These are phyloP conservation scores for Trimorus sp. DNA, from an alignment of 2,888 invertebrate genomes.

Conservation along the genomic window DNA sequence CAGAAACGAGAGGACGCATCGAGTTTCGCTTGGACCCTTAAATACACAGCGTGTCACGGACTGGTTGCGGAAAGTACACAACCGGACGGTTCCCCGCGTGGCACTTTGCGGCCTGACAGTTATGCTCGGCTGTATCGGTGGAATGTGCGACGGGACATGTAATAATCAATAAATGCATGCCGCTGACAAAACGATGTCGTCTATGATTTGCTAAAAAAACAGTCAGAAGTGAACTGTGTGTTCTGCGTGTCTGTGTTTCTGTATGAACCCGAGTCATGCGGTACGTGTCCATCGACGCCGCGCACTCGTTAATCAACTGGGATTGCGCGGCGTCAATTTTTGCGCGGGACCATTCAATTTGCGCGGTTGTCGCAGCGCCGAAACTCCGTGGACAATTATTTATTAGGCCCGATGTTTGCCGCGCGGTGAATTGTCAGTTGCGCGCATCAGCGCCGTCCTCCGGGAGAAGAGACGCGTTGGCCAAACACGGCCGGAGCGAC, in stretches of 20 bases:
- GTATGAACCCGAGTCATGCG: conserved; percentile 38
- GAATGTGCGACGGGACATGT: conserved; percentile 23
- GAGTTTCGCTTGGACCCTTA: too few species aligned
- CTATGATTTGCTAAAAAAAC: conserved; percentile 31
- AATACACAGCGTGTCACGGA: too few species aligned
- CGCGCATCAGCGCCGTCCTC: conserved; percentile 22
- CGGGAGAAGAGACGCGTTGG: conserved; percentile 35
- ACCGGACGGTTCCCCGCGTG: background rate
- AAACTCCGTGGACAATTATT: conserved; percentile 29
- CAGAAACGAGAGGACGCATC: too few species aligned
- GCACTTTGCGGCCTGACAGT: background rate
- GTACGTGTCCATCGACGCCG: conserved; percentile 16
- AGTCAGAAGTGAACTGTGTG: conserved; percentile 21
- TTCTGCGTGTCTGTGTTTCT: background rate
- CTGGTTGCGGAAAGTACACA: too few species aligned
- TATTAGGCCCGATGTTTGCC: conserved; percentile 22
- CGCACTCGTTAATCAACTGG: conserved; percentile 18
- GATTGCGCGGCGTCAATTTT: conserved; percentile 32
- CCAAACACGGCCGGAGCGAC: conserved; percentile 38
- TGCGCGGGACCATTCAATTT: conserved; percentile 71
- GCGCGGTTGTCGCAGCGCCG: conserved; percentile 16
- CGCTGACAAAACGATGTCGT: conserved; percentile 24
- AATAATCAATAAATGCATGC: conserved; percentile 43
- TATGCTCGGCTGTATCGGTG: too few species aligned
- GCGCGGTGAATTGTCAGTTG: conserved; percentile 50